Percentiles rank a stretch among this genome's conserved stretches.
Evolutionary conservation across 2,888 invertebrate genomes (phyloP).

Genomic region (Leptura quadrifasciata): DNA sequence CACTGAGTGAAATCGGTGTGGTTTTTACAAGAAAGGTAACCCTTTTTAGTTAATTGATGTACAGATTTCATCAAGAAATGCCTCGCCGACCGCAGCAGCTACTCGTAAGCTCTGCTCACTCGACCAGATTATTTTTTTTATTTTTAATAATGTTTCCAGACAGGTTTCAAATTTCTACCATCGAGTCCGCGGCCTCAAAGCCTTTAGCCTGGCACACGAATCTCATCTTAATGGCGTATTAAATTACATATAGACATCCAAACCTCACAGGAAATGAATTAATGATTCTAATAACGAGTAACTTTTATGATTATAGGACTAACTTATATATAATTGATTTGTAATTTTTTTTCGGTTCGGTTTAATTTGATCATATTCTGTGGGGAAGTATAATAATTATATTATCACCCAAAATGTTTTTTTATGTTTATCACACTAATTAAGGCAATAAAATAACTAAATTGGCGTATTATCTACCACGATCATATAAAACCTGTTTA

Average conservation of each 20-base stretch:
- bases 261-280: conserved; percentile 62
- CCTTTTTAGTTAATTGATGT: conserved; percentile 41
- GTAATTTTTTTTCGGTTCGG: conserved; percentile 2
- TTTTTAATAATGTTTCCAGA: conserved; percentile 58
- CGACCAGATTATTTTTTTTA: conserved; percentile 27
- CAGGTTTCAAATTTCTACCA: conserved; percentile 65
- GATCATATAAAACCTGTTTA: conserved; percentile 17
- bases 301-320: conserved; percentile 34
- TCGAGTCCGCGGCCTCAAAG: conserved; percentile 43
- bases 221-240: conserved; percentile 64
- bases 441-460: conserved; percentile 15
- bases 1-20: background rate
- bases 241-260: conserved; percentile 63
- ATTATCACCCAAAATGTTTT: conserved; percentile 5
- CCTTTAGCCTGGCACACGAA: conserved; percentile 42
- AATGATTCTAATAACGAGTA: conserved; percentile 60
- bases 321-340: background rate
- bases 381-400: background rate
- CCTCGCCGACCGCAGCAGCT: conserved; percentile 35
- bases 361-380: background rate
- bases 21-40: conserved; percentile 42
- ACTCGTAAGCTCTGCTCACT: conserved; percentile 30
- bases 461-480: conserved; percentile 4
- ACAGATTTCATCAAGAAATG: conserved; percentile 35
- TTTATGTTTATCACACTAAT: conserved; percentile 25